Conservation (phyloP, 2,797 vertebrate genomes). For the Notamacropus eugenii region DNA sequence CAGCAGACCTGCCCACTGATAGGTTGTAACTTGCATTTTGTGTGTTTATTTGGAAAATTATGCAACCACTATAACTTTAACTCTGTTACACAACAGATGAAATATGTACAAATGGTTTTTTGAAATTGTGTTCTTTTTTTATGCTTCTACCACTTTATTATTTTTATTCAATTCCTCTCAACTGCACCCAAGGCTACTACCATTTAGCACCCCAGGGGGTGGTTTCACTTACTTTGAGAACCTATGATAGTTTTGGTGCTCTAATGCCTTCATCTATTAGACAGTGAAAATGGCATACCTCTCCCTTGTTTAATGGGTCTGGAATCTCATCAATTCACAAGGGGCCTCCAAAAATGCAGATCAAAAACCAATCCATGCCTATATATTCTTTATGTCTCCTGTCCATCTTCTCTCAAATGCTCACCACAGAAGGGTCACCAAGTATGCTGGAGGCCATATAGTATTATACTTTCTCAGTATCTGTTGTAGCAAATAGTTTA, state of each 20-base stretch:
- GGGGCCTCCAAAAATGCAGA: neutral
- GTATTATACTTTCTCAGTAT: neutral
- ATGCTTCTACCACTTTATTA: no score
- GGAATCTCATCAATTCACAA: neutral
- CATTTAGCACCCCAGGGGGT: no score
- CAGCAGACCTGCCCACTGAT: no score
- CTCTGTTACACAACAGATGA: no score
- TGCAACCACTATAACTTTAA: no score
- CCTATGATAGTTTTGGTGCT: neutral
- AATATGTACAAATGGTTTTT: no score
- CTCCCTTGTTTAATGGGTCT: neutral
- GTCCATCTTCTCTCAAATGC: neutral
- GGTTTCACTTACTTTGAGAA: no score
- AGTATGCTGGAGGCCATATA: neutral
- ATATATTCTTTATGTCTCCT: neutral
- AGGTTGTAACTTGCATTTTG: no score
- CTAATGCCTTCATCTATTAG: neutral
- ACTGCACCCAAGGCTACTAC: no score
- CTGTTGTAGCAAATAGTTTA: neutral
- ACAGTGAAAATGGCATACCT: neutral
- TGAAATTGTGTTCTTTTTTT: no score
- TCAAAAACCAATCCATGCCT: neutral
- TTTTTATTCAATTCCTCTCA: no score
- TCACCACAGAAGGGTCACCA: neutral
- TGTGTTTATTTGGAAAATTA: no score